Percentiles rank a stretch among this genome's conserved stretches.
Evolutionary conservation across 2,888 invertebrate species (phyloP).

Genomic region (Uropetala carovei): DNA sequence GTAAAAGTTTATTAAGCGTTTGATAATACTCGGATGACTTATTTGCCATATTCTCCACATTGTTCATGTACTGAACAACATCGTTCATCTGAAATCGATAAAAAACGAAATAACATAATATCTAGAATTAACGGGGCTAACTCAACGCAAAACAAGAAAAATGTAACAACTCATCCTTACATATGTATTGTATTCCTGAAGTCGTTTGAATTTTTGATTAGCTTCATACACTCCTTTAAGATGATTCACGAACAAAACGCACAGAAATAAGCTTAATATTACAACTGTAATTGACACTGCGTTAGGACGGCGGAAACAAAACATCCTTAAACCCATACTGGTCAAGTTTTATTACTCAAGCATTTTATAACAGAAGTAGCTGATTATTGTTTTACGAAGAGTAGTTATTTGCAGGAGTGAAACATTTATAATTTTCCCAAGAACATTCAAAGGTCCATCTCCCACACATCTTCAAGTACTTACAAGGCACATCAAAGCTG

Average conservation of each 20-base stretch:
- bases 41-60: constrained; percentile 50
- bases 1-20: constrained; percentile 39
- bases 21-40: constrained; percentile 51
- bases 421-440: neutral
- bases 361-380: neutral
- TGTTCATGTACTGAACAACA: constrained; percentile 53
- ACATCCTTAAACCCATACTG: neutral
- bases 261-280: neutral
- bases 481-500: neutral
- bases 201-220: constrained; percentile 50
- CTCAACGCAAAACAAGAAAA: neutral
- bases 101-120: neutral
- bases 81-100: constrained; percentile 51
- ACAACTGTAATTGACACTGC: constrained; percentile 17
- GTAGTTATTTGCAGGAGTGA: neutral
- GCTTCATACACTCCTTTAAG: constrained; percentile 50
- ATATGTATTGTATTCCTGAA: constrained; percentile 43
- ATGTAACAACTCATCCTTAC: neutral
- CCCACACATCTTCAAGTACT: neutral
- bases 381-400: neutral
- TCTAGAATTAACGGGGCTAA: neutral
- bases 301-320: neutral
- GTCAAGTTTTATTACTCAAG: too few relatives aligned
- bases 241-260: constrained; percentile 40
- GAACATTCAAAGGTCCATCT: neutral